Conservation (phyloP, 2,113 vertebrate species). For the Galemys pyrenaicus region DNA sequence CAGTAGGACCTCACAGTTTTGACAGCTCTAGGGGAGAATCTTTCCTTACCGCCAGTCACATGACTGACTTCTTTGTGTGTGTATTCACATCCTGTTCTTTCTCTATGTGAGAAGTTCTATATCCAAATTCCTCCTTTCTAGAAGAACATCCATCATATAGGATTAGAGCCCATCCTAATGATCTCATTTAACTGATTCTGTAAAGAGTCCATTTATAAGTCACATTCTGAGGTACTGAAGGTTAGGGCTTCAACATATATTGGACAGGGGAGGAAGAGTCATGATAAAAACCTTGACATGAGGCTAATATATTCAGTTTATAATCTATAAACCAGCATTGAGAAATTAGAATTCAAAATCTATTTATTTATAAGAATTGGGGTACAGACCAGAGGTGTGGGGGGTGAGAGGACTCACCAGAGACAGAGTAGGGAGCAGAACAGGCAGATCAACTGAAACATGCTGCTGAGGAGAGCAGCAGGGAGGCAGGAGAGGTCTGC, state of each 20-base stretch:
- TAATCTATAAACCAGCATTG: background rate
- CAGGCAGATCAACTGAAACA: too few relatives aligned
- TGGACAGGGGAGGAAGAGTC: too few relatives aligned
- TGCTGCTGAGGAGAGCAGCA: too few relatives aligned
- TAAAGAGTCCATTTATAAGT: background rate
- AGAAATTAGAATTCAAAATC: background rate
- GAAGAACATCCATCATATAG: background rate
- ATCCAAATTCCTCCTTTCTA: background rate
- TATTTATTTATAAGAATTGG: too few relatives aligned
- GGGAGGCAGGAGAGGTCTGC: too few relatives aligned
- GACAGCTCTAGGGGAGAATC: background rate
- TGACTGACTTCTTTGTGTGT: background rate
- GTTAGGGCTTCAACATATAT: too few relatives aligned
- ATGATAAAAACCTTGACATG: background rate
- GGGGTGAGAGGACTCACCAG: too few relatives aligned
- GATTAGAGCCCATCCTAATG: background rate
- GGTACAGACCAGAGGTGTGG: too few relatives aligned
- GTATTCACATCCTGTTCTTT: background rate
- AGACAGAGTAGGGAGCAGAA: too few relatives aligned
- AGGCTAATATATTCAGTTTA: background rate
- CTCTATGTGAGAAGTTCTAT: background rate
- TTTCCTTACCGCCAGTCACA: background rate
- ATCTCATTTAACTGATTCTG: background rate
- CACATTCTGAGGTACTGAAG: background rate
- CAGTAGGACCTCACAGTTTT: rapidly evolving